Percentiles rank a stretch among this genome's conserved stretches.
Conservation (phyloP, 2,113 vertebrate genomes). For the Gymnogyps californianus region DNA sequence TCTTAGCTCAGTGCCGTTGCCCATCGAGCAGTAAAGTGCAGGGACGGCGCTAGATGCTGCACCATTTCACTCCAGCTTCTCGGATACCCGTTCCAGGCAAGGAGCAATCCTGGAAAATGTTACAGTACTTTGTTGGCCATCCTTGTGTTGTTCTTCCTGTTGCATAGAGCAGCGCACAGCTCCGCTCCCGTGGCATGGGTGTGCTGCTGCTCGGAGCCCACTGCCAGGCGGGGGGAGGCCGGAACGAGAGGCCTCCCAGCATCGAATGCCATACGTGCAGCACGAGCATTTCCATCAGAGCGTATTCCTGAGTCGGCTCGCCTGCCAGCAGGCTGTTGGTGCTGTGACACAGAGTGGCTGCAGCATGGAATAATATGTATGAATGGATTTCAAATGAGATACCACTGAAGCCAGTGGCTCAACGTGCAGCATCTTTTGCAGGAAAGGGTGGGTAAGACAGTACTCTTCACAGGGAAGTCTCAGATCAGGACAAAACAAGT, state of each 20-base stretch:
- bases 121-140: background rate
- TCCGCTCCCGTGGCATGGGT: background rate
- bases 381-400: background rate
- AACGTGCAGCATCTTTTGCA: background rate
- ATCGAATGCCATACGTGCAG: fast-evolving
- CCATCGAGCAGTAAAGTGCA: fast-evolving
- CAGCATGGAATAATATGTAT: background rate
- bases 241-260: fast-evolving
- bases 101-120: background rate
- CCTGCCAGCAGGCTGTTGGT: background rate
- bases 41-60: background rate
- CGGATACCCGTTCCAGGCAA: background rate
- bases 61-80: background rate
- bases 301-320: fast-evolving
- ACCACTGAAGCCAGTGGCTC: background rate
- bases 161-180: background rate
- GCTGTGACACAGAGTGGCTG: background rate
- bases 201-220: background rate
- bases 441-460: background rate
- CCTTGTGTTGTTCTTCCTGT: background rate
- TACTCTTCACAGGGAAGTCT: background rate
- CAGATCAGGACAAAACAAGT: background rate
- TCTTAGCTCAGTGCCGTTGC: background rate
- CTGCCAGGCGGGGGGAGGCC: background rate
- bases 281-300: background rate